Evolutionary conservation across 2,797 vertebrate species (phyloP).

Genomic region (Malacoctenus gilli): DNA sequence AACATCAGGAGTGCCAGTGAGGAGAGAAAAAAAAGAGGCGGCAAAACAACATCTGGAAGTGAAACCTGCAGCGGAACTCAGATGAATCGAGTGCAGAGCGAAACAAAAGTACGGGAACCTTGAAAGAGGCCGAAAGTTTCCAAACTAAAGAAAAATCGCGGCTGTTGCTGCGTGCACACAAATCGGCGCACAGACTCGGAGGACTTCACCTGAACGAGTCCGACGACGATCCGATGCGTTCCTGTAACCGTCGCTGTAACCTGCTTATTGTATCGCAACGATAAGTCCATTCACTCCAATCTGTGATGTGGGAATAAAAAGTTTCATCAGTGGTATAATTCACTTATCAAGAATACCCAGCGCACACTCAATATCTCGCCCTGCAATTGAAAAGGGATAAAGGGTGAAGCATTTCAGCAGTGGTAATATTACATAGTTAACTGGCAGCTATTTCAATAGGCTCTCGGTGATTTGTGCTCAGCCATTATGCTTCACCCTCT

Average conservation of each 20-base stretch:
- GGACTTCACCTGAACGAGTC: too few species aligned
- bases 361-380: constrained; percentile 48
- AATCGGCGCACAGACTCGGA: too few species aligned
- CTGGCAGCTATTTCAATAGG: constrained; percentile 67
- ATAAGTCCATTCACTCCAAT: constrained; percentile 35
- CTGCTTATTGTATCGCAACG: constrained; percentile 33
- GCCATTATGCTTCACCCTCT: constrained; percentile 56
- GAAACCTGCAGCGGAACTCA: too few species aligned
- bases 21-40: too few species aligned
- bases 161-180: too few species aligned
- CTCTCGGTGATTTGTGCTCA: constrained; percentile 67
- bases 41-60: too few species aligned
- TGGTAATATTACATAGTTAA: constrained; percentile 69
- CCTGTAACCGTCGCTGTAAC: constrained; percentile 10
- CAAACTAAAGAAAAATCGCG: too few species aligned
- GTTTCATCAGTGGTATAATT: constrained; percentile 61
- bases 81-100: too few species aligned
- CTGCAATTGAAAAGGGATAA: constrained; percentile 66
- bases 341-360: constrained; percentile 62
- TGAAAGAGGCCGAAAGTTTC: too few species aligned
- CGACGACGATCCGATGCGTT: neutral
- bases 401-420: constrained; percentile 53
- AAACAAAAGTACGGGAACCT: too few species aligned
- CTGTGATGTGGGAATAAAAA: constrained; percentile 50
- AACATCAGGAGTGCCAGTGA: too few species aligned